Evolutionary conservation across 2,888 invertebrate species (phyloP).

Genomic region (Acleris sparsana): DNA sequence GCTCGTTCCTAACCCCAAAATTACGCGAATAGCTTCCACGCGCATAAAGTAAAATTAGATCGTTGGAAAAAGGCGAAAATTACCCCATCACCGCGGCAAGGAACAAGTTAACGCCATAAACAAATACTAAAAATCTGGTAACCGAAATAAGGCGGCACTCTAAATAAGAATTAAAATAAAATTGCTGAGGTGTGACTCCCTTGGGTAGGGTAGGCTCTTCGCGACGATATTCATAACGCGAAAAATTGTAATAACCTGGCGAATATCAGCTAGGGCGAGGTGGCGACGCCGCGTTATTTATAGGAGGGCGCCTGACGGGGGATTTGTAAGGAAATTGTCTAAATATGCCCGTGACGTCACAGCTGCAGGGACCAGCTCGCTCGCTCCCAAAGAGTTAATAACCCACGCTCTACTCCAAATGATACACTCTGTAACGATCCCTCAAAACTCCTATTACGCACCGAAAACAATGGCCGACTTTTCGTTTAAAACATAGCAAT

Average conservation of each 20-base stretch:
- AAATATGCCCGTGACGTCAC: slow-evolving; percentile 65
- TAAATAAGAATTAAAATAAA: slow-evolving; percentile 83
- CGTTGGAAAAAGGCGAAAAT: slow-evolving; percentile 69
- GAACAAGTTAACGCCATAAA: slow-evolving; percentile 75
- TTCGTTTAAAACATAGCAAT: slow-evolving; percentile 68
- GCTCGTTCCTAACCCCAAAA: slow-evolving; percentile 54
- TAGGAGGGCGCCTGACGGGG: slow-evolving; percentile 62
- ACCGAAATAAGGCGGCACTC: slow-evolving; percentile 80
- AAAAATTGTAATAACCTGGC: slow-evolving; percentile 82
- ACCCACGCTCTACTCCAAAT: slow-evolving; percentile 23
- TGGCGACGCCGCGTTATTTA: slow-evolving; percentile 64
- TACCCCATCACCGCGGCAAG: slow-evolving; percentile 62
- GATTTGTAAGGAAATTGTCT: slow-evolving; percentile 78
- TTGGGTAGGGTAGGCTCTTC: slow-evolving; percentile 62
- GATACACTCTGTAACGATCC: slow-evolving; percentile 23
- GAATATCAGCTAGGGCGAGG: slow-evolving; percentile 66
- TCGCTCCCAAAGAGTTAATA: neutral
- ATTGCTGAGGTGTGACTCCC: slow-evolving; percentile 81
- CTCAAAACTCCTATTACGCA: slow-evolving; percentile 59
- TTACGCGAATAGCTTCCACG: slow-evolving; percentile 46
- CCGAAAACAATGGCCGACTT: slow-evolving; percentile 64
- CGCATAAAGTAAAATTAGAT: slow-evolving; percentile 63
- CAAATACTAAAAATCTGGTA: slow-evolving; percentile 83
- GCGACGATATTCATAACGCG: slow-evolving; percentile 83
- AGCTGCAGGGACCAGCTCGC: neutral